Percentiles rank a stretch among this genome's conserved stretches.
Evolutionary conservation across 2,797 vertebrate species (phyloP).

Genomic region (Ctenochaetus hawaiiensis): DNA sequence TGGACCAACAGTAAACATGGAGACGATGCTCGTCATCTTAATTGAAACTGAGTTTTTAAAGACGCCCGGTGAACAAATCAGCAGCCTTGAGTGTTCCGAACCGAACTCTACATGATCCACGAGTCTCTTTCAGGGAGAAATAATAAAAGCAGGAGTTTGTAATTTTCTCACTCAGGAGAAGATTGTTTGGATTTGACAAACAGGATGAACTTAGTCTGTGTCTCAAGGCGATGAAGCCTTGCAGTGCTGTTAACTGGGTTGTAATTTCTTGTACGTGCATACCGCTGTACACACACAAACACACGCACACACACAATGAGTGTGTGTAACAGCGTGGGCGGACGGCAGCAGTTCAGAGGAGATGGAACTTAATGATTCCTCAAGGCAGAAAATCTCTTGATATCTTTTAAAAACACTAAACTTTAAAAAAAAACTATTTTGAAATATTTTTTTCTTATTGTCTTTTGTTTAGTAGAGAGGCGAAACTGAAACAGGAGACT

Average conservation of each 20-base stretch:
- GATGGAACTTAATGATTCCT: slow-evolving; percentile 9
- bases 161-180: slow-evolving; percentile 33
- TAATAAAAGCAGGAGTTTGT: slow-evolving; percentile 1
- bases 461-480: neutral
- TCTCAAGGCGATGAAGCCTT: neutral
- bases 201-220: neutral
- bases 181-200: slow-evolving; percentile 40
- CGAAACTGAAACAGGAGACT: neutral
- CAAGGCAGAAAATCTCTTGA: neutral
- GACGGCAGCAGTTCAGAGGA: slow-evolving; percentile 10
- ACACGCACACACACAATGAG: too few relatives aligned
- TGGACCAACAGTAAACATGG: too few relatives aligned
- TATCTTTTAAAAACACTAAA: too few relatives aligned
- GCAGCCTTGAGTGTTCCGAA: neutral
- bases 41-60: too few relatives aligned
- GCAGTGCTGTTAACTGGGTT: too few relatives aligned
- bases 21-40: too few relatives aligned
- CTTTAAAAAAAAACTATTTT: too few relatives aligned
- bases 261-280: too few relatives aligned
- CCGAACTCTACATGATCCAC: neutral
- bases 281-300: too few relatives aligned
- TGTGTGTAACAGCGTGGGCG: neutral
- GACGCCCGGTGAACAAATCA: too few relatives aligned
- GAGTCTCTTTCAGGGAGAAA: neutral
- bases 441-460: neutral